phyloP scores from a whole-genome alignment of 2,888 invertebrate genomes.

The Lithophane ornitopus region DNA sequence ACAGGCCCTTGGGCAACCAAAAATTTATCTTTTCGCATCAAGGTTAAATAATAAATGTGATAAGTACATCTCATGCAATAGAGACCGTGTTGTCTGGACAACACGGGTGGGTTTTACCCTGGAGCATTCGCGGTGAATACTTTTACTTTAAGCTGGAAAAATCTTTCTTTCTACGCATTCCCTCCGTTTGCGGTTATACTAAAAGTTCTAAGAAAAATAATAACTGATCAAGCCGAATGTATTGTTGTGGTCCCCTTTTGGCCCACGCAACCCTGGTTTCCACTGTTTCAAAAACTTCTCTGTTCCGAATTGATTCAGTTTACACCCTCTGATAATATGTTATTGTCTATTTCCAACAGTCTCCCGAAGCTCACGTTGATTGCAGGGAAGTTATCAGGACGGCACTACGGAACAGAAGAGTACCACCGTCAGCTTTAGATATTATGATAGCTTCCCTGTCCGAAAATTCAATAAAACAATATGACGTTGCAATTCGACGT shows the following conservation, averaged over 20 bases:
- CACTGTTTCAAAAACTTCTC: not conserved
- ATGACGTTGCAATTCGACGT: not conserved
- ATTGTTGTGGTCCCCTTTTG: constrained; percentile 5
- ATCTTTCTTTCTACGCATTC: not conserved
- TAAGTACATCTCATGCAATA: too few relatives aligned
- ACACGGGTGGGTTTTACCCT: too few relatives aligned
- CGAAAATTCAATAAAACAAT: not conserved
- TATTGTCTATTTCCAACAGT: not conserved
- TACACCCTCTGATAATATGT: not conserved
- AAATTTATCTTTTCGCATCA: too few relatives aligned
- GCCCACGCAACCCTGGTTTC: not conserved
- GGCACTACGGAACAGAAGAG: not conserved
- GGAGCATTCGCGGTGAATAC: not conserved
- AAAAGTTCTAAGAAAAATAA: constrained; percentile 4
- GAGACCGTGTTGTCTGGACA: too few relatives aligned
- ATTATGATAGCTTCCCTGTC: not conserved
- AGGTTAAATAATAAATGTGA: too few relatives aligned
- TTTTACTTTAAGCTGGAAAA: not conserved
- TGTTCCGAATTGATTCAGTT: not conserved
- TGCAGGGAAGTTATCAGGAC: constrained; percentile 15
- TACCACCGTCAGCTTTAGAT: not conserved
- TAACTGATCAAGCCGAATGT: not conserved
- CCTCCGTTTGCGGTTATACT: constrained; percentile 1
- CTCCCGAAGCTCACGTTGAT: not conserved
- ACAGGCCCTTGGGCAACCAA: too few relatives aligned